These are phyloP conservation scores for Leguminivora glycinivorella DNA, from an alignment of 1,140 invertebrate genomes.

Conservation along the genomic window DNA sequence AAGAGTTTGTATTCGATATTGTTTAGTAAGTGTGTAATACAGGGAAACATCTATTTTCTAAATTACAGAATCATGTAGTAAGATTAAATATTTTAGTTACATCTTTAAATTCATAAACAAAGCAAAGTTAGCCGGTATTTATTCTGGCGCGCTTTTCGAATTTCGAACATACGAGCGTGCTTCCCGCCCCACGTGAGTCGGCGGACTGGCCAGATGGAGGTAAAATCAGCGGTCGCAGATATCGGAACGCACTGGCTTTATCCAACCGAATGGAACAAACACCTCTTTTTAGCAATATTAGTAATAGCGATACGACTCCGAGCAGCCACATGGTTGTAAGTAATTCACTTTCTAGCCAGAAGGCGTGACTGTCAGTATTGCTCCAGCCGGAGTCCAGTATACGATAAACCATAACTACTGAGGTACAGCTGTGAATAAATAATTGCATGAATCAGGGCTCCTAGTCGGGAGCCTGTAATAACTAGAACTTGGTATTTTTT, in stretches of 20 bases:
- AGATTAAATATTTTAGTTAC: not conserved
- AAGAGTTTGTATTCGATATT: not conserved
- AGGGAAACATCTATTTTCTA: not conserved
- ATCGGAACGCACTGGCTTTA: conserved; percentile 66
- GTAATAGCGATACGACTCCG: conserved; percentile 40
- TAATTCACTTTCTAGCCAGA: conserved; percentile 64
- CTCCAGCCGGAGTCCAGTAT: conserved; percentile 34
- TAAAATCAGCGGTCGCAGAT: conserved; percentile 57
- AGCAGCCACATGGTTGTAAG: conserved; percentile 41
- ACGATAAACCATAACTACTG: not conserved
- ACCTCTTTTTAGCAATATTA: conserved; percentile 41
- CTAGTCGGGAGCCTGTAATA: no score
- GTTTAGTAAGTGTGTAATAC: not conserved
- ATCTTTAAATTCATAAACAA: conserved; percentile 28
- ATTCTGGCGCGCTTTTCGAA: conserved; percentile 43
- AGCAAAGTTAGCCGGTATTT: conserved; percentile 33
- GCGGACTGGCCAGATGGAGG: conserved; percentile 52
- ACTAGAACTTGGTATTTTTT: no score
- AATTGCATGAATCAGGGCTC: not conserved
- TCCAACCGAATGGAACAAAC: conserved; percentile 60
- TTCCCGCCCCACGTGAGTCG: conserved; percentile 55
- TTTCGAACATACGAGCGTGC: conserved; percentile 44
- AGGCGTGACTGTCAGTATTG: conserved; percentile 46
- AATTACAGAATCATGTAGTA: not conserved
- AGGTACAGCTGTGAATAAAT: not conserved